Conservation (phyloP, 2,113 vertebrate genomes). For the Macrotis lagotis region DNA sequence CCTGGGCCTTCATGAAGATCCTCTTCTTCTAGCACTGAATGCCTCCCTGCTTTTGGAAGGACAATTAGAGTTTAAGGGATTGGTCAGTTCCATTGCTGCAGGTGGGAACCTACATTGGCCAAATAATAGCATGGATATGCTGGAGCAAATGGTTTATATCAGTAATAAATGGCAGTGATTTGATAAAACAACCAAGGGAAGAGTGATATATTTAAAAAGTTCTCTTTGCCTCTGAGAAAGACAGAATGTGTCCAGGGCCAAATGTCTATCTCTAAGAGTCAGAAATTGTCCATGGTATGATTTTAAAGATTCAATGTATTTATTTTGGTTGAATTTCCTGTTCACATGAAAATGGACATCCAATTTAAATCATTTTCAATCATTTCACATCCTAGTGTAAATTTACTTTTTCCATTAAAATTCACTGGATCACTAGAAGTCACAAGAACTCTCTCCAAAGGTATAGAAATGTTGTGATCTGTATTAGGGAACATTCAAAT, state of each 20-base stretch:
- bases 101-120: neutral
- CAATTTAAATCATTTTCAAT: neutral
- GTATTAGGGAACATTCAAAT: neutral
- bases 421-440: neutral
- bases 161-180: neutral
- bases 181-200: neutral
- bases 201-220: neutral
- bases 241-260: neutral
- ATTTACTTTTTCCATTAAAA: neutral
- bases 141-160: neutral
- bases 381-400: neutral
- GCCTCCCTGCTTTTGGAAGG: slow-evolving; percentile 44
- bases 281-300: neutral
- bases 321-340: neutral
- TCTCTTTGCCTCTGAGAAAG: neutral
- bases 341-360: neutral
- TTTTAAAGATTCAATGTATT: neutral
- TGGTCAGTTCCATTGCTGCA: slow-evolving; percentile 42
- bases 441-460: neutral
- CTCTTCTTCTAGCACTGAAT: neutral
- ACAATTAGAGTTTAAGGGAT: neutral
- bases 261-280: neutral
- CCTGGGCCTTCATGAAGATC: neutral
- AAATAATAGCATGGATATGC: neutral
- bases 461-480: neutral